phyloP scores from a whole-genome alignment of 2,888 invertebrate genomes.

The Melitaea athalia region DNA sequence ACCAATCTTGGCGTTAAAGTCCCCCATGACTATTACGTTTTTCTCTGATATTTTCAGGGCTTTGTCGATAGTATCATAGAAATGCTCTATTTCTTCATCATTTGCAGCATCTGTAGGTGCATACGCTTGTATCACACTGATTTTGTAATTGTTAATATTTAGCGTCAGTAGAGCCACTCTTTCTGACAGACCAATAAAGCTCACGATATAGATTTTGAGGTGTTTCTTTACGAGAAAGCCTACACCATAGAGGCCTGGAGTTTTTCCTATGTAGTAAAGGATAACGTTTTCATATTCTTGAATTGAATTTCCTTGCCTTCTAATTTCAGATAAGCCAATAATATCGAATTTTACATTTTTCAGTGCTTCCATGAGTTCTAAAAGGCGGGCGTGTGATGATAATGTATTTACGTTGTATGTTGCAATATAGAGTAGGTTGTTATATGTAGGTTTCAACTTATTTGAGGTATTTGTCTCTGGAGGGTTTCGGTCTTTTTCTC shows the following conservation, averaged over 20 bases:
- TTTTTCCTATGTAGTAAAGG: neutral
- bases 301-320: neutral
- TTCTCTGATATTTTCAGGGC: constrained; percentile 23
- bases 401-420: neutral
- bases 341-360: neutral
- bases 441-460: too few species aligned
- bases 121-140: constrained; percentile 23
- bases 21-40: constrained; percentile 18
- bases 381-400: neutral
- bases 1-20: neutral
- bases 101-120: constrained; percentile 10
- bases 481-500: neutral
- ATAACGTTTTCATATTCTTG: neutral
- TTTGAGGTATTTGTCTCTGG: too few species aligned
- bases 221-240: constrained; percentile 25
- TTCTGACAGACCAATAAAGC: constrained; percentile 24
- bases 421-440: neutral
- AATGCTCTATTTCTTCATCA: constrained; percentile 12
- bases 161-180: constrained; percentile 33
- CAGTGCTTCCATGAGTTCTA: neutral
- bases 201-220: constrained; percentile 19
- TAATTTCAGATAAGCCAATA: neutral
- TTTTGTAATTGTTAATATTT: constrained; percentile 13
- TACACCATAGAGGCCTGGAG: constrained; percentile 22
- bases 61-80: constrained; percentile 19